A percentile compares a stretch with the other conserved stretches of the same genome.
phyloP scores from a whole-genome alignment of 1,140 invertebrate genomes.

The Drosophila parvula region DNA sequence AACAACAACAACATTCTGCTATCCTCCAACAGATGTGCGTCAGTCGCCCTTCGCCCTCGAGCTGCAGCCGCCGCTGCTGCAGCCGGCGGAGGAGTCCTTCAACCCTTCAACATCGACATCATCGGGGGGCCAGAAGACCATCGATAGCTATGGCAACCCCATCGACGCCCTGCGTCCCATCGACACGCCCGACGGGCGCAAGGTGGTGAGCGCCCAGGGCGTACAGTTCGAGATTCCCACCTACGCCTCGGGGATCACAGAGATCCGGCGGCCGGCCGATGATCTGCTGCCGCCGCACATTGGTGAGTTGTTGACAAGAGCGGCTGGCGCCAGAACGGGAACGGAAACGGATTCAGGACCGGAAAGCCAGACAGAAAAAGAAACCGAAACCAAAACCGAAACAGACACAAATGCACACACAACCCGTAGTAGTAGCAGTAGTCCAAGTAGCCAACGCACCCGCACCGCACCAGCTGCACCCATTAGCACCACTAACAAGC shows the following conservation, averaged over 20 bases:
- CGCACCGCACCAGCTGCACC: slow-evolving; percentile 43
- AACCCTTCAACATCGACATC: slow-evolving; percentile 7
- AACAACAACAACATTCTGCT: slow-evolving; percentile 41
- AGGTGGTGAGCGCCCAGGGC: slow-evolving; percentile 79
- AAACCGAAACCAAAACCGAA: slow-evolving; percentile 6
- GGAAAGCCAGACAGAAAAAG: slow-evolving; percentile 13
- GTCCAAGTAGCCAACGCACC: slow-evolving; percentile 20
- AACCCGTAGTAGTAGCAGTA: slow-evolving; percentile 30
- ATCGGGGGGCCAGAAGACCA: slow-evolving; percentile 23
- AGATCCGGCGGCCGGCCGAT: slow-evolving; percentile 75
- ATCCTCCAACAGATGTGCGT: slow-evolving; percentile 77
- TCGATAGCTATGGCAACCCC: slow-evolving; percentile 82
- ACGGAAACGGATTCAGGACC: slow-evolving; percentile 22
- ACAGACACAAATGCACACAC: slow-evolving; percentile 33
- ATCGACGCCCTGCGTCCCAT: slow-evolving; percentile 73
- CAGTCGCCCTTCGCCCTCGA: slow-evolving; percentile 78
- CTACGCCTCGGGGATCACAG: slow-evolving; percentile 82
- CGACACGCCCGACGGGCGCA: slow-evolving; percentile 80
- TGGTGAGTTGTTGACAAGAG: slow-evolving; percentile 80
- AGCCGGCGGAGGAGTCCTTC: slow-evolving; percentile 48
- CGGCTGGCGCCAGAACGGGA: slow-evolving; percentile 20
- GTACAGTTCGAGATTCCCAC: slow-evolving; percentile 83
- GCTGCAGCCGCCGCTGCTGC: slow-evolving; percentile 72
- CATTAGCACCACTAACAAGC: slow-evolving; percentile 41
- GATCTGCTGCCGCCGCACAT: slow-evolving; percentile 82